These are phyloP conservation scores for Dermochelys coriacea DNA, from an alignment of 2,797 vertebrate genomes.

Conservation along the genomic window DNA sequence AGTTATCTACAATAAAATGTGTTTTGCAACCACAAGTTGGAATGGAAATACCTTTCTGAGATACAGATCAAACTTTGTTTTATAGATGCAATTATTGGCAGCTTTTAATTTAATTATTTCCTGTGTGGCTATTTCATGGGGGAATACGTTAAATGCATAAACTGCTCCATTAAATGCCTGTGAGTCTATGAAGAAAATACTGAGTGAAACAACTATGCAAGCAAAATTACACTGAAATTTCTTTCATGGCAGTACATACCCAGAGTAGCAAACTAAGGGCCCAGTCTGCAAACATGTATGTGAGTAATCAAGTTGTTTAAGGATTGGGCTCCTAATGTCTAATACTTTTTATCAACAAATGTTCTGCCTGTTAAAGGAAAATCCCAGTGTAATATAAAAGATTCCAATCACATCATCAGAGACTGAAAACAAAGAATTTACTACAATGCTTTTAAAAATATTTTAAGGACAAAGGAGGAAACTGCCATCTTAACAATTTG, in stretches of 20 bases:
- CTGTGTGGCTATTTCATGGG: slow-evolving; percentile 74
- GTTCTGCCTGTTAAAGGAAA: not conserved
- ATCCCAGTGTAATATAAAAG: not conserved
- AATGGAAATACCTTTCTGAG: slow-evolving; percentile 79
- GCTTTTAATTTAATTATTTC: slow-evolving; percentile 74
- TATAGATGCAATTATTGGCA: slow-evolving; percentile 75
- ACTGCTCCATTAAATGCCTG: slow-evolving; percentile 66
- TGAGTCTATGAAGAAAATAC: slow-evolving; percentile 53
- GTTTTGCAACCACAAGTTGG: slow-evolving; percentile 73
- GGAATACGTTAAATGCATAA: slow-evolving; percentile 70
- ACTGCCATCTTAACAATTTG: not conserved
- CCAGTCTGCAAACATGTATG: not conserved
- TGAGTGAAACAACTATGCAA: slow-evolving; percentile 48
- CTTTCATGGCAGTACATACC: slow-evolving; percentile 54
- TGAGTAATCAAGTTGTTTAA: not conserved
- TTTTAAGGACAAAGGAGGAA: not conserved
- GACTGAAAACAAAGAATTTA: not conserved
- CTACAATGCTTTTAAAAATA: not conserved
- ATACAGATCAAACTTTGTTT: slow-evolving; percentile 79
- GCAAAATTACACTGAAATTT: slow-evolving; percentile 44
- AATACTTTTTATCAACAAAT: not conserved
- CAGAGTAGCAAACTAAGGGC: not conserved
- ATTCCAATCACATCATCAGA: not conserved
- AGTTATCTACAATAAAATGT: slow-evolving; percentile 73
- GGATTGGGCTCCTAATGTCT: not conserved